Conservation (phyloP, 2,113 vertebrate genomes). For the Marmota monax region DNA sequence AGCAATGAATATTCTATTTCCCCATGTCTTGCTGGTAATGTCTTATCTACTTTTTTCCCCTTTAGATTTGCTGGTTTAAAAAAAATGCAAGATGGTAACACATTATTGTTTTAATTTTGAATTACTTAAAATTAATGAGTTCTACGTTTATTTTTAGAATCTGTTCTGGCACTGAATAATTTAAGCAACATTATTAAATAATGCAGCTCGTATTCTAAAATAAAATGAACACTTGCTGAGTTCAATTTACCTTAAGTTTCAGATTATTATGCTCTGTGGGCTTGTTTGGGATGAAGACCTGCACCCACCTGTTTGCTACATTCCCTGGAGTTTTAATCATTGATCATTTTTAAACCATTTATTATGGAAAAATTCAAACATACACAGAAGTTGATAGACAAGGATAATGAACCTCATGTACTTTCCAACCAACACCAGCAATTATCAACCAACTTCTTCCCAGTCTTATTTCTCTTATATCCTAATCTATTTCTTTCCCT, state of each 20-base stretch:
- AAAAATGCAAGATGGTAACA: conserved; percentile 62
- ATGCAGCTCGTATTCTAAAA: conserved; percentile 58
- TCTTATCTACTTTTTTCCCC: neutral
- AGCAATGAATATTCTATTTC: neutral
- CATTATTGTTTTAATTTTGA: conserved; percentile 74
- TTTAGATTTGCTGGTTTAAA: conserved; percentile 37
- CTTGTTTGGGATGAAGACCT: neutral
- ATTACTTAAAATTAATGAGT: conserved; percentile 79
- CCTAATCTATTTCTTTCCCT: neutral
- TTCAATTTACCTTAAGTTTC: conserved; percentile 54
- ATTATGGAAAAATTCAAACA: neutral
- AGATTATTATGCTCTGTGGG: neutral
- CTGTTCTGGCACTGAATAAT: conserved; percentile 70
- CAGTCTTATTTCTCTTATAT: neutral
- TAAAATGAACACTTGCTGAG: conserved; percentile 50
- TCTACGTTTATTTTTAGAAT: conserved; percentile 77
- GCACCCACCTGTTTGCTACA: neutral
- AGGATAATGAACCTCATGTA: neutral
- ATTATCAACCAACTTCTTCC: neutral
- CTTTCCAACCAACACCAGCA: neutral
- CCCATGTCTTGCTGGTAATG: neutral
- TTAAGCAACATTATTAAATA: conserved; percentile 77
- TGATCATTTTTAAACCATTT: neutral
- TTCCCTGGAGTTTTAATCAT: neutral
- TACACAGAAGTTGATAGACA: neutral